Percentiles rank a stretch among this genome's conserved stretches.
Evolutionary conservation across 2,113 vertebrate genomes (phyloP).

Genomic region (Lycaon pictus): DNA sequence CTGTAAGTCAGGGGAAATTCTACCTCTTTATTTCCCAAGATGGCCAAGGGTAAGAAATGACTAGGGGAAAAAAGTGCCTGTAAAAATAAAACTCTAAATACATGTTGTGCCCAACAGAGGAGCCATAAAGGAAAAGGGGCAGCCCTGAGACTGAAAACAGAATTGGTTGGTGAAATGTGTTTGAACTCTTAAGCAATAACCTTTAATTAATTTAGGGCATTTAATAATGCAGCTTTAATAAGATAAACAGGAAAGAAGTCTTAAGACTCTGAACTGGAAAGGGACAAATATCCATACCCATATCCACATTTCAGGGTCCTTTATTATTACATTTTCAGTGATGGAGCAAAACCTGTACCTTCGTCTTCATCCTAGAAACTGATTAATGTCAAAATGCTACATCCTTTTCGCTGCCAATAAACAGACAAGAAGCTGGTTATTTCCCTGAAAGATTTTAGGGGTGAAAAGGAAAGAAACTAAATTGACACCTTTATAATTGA

Average conservation of each 20-base stretch:
- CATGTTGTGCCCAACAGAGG: background rate
- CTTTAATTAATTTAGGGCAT: conserved; percentile 43
- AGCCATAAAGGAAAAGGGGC: background rate
- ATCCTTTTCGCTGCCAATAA: conserved; percentile 71
- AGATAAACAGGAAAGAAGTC: conserved; percentile 36
- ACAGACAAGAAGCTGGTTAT: conserved; percentile 66
- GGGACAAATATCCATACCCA: conserved; percentile 17
- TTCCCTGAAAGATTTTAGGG: conserved; percentile 66
- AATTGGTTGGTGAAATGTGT: background rate
- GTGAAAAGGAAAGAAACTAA: conserved; percentile 48
- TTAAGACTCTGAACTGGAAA: background rate
- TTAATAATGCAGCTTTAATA: conserved; percentile 55
- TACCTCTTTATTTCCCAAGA: conserved; percentile 21
- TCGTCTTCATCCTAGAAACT: conserved; percentile 46
- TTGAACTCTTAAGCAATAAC: background rate
- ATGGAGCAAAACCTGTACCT: conserved; percentile 1
- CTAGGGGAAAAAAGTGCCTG: no score
- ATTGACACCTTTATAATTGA: conserved; percentile 51
- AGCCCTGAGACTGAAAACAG: background rate
- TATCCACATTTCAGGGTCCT: conserved; percentile 47
- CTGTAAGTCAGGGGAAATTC: background rate
- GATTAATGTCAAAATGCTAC: conserved; percentile 74
- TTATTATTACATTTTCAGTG: conserved; percentile 63
- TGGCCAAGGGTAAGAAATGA: background rate
- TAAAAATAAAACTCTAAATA: conserved; percentile 24